Base-by-base conservation (phyloP, 2,797 vertebrate species). In the Stomatorhinus walkeri region DNA sequence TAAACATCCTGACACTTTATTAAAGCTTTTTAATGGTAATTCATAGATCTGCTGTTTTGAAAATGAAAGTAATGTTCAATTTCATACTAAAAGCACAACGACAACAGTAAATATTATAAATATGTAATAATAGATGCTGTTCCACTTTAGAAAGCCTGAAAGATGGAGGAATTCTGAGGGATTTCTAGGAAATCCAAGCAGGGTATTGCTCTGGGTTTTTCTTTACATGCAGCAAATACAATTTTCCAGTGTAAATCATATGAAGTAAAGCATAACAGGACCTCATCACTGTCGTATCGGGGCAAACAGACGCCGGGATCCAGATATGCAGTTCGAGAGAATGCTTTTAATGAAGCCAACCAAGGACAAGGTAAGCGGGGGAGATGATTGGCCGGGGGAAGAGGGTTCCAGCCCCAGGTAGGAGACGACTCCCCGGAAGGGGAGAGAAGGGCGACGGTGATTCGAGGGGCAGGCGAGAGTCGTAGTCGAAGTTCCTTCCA, bases 1-100 rank as follows among this genome's bases (percentile, higher is more conserved):
- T 14, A 79, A 83, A 88, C 19, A 12, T 8, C 10, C 61, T 84
- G 81, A 85, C 46, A 68, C 88, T 36, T 85, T 56, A 85, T 85
- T 83, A 48, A 64, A 89, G 52, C 4, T 54, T 40, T 84, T 48
- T 22, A 88, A 48, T 54, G 48, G 54, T 24, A 89, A 85, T 89
- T 85, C 88, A 64, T 64, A 49, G 43, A 89, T 85, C 40, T 48
- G 10, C 61, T 64, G 64, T 51, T 51, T 68, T 4, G 8, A 61
- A 12, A 24, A 61, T 89, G 8, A 89, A 43, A 24, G 12, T 1
- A 59, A n/a, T 36, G 19, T n/a, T 68, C 49, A 48, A 43, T 46
- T 5, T 32, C 10, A 81, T 59, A 84, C 40, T 84, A 14, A 88
- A 61, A 84, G 52, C 7, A 16, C 8, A 56, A 14, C 1, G 40